A percentile compares a stretch with the other conserved stretches of the same genome.
Conservation (phyloP, 2,113 vertebrate species). For the Heterotis niloticus region DNA sequence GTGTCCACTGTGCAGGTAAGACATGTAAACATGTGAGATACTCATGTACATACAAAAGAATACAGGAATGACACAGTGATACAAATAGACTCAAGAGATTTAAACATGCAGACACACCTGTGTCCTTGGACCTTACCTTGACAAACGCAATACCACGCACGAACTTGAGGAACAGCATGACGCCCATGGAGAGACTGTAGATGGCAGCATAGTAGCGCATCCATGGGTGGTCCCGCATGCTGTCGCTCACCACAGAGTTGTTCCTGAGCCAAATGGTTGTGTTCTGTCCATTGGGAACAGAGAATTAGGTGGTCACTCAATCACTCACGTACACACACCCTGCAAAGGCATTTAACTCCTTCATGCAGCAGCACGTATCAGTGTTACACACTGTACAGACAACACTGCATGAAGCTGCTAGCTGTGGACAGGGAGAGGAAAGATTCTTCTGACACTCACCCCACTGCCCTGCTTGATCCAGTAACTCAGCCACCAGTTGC, state of each 20-base stretch:
- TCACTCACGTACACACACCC: too few species aligned
- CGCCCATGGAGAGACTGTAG: conserved; percentile 85
- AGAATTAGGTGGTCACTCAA: not conserved
- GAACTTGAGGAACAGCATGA: conserved; percentile 83
- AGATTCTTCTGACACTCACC: conserved; percentile 66
- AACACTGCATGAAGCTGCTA: not conserved
- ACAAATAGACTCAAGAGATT: not conserved
- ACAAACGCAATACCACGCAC: conserved; percentile 82
- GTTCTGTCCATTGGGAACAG: conserved; percentile 62
- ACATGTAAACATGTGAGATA: not conserved
- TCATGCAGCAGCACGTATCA: not conserved
- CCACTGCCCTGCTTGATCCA: conserved; percentile 95
- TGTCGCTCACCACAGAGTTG: conserved; percentile 68
- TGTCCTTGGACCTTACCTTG: conserved; percentile 66
- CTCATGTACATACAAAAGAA: not conserved
- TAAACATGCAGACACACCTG: conserved; percentile 2
- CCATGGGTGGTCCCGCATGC: conserved; percentile 85
- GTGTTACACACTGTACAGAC: conserved; percentile 1
- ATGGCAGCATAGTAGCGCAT: conserved; percentile 81
- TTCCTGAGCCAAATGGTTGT: conserved; percentile 69
- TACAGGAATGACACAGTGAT: not conserved
- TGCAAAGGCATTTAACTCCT: too few species aligned
- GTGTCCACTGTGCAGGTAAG: conserved; percentile 66
- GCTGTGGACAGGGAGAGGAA: not conserved
- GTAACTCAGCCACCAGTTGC: conserved; percentile 92